phyloP scores from a whole-genome alignment of 2,888 invertebrate species.

The Exephanes ischioxanthus region DNA sequence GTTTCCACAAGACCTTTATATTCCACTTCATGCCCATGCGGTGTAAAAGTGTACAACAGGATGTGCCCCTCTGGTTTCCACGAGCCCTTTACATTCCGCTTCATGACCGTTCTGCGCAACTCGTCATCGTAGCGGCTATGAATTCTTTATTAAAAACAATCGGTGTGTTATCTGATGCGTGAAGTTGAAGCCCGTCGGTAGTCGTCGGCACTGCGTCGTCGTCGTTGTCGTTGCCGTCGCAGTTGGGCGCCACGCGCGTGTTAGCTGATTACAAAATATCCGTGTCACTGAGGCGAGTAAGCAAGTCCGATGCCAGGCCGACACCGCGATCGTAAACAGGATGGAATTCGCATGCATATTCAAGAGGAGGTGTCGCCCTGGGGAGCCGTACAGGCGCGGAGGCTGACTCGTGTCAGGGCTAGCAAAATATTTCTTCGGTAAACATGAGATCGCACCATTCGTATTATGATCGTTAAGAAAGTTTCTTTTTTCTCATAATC shows the following conservation, averaged over 20 bases:
- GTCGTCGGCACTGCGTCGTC: neutral
- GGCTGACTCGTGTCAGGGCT: slow-evolving; percentile 53
- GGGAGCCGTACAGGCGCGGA: slow-evolving; percentile 53
- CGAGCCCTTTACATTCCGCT: neutral
- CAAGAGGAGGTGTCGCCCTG: slow-evolving; percentile 73
- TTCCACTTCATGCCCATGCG: neutral
- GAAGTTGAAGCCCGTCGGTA: slow-evolving; percentile 51
- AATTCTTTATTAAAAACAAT: slow-evolving; percentile 38
- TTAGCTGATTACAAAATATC: slow-evolving; percentile 65
- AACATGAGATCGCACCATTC: neutral
- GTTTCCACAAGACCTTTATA: neutral
- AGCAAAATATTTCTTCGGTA: neutral
- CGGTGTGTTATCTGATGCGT: slow-evolving; percentile 39
- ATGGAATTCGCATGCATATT: slow-evolving; percentile 82
- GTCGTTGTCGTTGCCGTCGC: slow-evolving; percentile 12
- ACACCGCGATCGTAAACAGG: slow-evolving; percentile 78
- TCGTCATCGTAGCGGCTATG: slow-evolving; percentile 18
- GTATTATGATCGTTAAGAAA: neutral
- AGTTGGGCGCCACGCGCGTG: slow-evolving; percentile 50
- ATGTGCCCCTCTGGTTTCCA: neutral
- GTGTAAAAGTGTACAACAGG: neutral
- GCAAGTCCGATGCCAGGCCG: slow-evolving; percentile 62
- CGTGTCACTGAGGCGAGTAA: slow-evolving; percentile 58
- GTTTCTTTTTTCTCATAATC: neutral
- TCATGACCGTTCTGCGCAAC: neutral